These are phyloP conservation scores for Zaprionus obscuricornis DNA, from an alignment of 2,888 invertebrate species.

Conservation along the genomic window DNA sequence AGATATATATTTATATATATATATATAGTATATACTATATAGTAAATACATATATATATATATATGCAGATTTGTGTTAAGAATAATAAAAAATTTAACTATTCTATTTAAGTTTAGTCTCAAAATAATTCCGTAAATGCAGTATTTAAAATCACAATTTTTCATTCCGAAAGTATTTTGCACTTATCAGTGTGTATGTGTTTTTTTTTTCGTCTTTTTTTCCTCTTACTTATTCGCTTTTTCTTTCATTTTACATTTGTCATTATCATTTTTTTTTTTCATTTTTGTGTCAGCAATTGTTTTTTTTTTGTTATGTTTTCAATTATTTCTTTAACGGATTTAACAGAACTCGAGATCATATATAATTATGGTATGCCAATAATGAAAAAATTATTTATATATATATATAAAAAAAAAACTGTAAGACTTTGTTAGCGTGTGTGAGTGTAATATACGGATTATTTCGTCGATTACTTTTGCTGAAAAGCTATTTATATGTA, in stretches of 20 bases:
- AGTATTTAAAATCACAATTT: conserved; percentile 65
- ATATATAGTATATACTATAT: conserved; percentile 33
- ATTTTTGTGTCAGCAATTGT: conserved; percentile 28
- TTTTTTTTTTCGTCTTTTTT: conserved; percentile 9
- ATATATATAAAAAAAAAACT: conserved; percentile 21
- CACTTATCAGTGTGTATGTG: conserved; percentile 49
- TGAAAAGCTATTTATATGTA: conserved; percentile 20
- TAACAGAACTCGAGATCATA: conserved; percentile 70
- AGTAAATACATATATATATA: conserved; percentile 54
- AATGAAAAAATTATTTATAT: conserved; percentile 27
- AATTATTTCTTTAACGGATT: conserved; percentile 44
- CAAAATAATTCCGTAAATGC: conserved; percentile 62
- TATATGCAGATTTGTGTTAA: conserved; percentile 29
- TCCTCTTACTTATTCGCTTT: not conserved
- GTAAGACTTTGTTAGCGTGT: conserved; percentile 19
- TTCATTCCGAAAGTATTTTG: conserved; percentile 57
- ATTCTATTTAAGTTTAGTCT: conserved; percentile 62
- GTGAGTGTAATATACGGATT: conserved; percentile 36
- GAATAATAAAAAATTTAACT: conserved; percentile 57
- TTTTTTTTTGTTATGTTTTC: conserved; percentile 52
- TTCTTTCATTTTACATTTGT: too few relatives aligned
- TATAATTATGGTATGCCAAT: conserved; percentile 62
- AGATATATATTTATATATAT: conserved; percentile 51
- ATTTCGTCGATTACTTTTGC: conserved; percentile 38
- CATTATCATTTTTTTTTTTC: conserved; percentile 1